A percentile compares a stretch with the other conserved stretches of the same genome.
Conservation (phyloP, 2,888 invertebrate species). For the Cephus pulcher region DNA sequence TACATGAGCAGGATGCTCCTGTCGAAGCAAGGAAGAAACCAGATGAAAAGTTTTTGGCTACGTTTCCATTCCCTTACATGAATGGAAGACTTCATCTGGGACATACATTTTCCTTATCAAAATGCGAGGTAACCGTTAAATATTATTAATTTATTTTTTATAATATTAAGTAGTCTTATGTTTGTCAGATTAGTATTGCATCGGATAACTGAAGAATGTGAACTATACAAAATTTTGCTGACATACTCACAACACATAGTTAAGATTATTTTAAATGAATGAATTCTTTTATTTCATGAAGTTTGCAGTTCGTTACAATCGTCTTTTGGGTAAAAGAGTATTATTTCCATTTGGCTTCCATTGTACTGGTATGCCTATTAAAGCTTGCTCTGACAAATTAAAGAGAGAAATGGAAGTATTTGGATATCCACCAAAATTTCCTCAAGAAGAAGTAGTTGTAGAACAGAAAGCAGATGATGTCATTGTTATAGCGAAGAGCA, state of each 20-base stretch:
- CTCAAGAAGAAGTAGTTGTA: conserved; percentile 69
- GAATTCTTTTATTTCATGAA: conserved; percentile 60
- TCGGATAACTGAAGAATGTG: background rate
- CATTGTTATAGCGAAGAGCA: conserved; percentile 84
- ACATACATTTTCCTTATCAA: conserved; percentile 96
- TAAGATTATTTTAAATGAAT: background rate
- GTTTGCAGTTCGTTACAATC: conserved; percentile 92
- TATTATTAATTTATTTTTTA: background rate
- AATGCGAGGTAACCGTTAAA: conserved; percentile 83
- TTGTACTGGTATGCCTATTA: conserved; percentile 99
- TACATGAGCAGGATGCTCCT: conserved; percentile 88
- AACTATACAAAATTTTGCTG: background rate
- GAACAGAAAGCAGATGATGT: conserved; percentile 71
- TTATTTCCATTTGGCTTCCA: conserved; percentile 99
- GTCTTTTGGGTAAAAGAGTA: conserved; percentile 90
- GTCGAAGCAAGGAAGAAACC: conserved; percentile 68
- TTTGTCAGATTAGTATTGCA: background rate
- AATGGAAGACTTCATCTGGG: conserved; percentile 98
- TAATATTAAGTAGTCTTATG: background rate
- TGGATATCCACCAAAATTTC: conserved; percentile 94
- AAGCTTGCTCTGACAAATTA: conserved; percentile 98
- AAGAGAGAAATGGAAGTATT: conserved; percentile 91
- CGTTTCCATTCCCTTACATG: conserved; percentile 99
- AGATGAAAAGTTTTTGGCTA: conserved; percentile 89
- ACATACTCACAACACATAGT: background rate